phyloP scores from a whole-genome alignment of 2,888 invertebrate species.

The Drosophila parthenogenetica region DNA sequence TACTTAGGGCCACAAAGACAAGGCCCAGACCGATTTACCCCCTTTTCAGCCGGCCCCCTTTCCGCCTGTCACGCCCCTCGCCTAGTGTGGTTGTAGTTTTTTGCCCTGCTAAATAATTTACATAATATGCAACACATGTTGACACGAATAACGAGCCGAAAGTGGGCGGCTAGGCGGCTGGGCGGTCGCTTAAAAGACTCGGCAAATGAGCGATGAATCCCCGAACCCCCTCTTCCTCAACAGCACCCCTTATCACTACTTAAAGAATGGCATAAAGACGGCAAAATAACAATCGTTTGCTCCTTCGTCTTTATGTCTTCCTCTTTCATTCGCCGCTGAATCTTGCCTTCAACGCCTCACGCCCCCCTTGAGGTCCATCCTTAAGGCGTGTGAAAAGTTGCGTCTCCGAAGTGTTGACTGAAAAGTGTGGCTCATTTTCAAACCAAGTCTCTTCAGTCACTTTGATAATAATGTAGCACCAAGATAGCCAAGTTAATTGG shows the following conservation, averaged over 20 bases:
- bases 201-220: no score
- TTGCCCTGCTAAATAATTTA: slow-evolving; percentile 72
- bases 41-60: not conserved
- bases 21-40: slow-evolving; percentile 5
- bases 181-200: slow-evolving; percentile 28
- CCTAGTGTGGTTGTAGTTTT: slow-evolving; percentile 26
- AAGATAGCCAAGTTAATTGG: slow-evolving; percentile 13
- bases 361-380: not conserved
- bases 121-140: slow-evolving; percentile 78
- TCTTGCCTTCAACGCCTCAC: not conserved
- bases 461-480: slow-evolving; percentile 26
- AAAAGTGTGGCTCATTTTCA: slow-evolving; percentile 36
- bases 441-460: slow-evolving; percentile 9
- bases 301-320: not conserved
- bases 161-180: slow-evolving; percentile 22
- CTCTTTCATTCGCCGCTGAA: not conserved
- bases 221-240: no score
- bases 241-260: no score
- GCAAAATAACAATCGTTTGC: slow-evolving; percentile 12
- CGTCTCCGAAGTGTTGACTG: slow-evolving; percentile 37
- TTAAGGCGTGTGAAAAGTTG: slow-evolving; percentile 53
- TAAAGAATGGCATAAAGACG: not conserved
- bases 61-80: not conserved
- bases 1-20: slow-evolving; percentile 42
- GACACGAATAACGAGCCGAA: slow-evolving; percentile 67